Conservation (phyloP, 2,888 invertebrate species). For the Tholera decimalis region DNA sequence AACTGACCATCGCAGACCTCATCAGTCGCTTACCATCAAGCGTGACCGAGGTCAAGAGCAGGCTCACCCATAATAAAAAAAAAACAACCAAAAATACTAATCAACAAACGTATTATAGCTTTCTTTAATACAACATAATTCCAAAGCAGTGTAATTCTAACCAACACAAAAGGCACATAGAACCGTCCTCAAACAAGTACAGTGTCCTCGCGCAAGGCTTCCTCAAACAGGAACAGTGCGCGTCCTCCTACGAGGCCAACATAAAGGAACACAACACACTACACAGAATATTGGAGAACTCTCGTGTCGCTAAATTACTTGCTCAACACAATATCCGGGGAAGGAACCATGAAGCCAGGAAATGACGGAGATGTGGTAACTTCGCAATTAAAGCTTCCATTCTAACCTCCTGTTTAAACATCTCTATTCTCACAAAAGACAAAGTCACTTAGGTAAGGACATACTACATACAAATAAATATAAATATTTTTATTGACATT, state of each 20-base stretch:
- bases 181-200: conserved; percentile 3
- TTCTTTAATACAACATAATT: neutral
- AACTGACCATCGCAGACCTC: neutral
- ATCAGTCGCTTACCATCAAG: no score
- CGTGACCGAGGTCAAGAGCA: no score
- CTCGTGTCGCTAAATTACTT: conserved; percentile 63
- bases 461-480: no score
- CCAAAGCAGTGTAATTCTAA: conserved; percentile 25
- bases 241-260: conserved; percentile 4
- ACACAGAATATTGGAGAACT: conserved; percentile 30
- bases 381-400: no score
- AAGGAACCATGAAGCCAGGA: neutral
- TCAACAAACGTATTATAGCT: no score
- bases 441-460: no score
- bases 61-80: no score
- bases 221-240: neutral
- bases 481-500: no score
- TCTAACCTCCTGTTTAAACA: no score
- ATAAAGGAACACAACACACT: conserved; percentile 41
- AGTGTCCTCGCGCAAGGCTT: neutral
- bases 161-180: conserved; percentile 33
- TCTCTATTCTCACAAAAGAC: no score
- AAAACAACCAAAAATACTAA: no score
- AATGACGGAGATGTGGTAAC: conserved; percentile 21
- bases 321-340: conserved; percentile 69